Percentiles rank a stretch among this genome's conserved stretches.
phyloP scores from a whole-genome alignment of 2,888 invertebrate species.

The Standfussiana lucernea region DNA sequence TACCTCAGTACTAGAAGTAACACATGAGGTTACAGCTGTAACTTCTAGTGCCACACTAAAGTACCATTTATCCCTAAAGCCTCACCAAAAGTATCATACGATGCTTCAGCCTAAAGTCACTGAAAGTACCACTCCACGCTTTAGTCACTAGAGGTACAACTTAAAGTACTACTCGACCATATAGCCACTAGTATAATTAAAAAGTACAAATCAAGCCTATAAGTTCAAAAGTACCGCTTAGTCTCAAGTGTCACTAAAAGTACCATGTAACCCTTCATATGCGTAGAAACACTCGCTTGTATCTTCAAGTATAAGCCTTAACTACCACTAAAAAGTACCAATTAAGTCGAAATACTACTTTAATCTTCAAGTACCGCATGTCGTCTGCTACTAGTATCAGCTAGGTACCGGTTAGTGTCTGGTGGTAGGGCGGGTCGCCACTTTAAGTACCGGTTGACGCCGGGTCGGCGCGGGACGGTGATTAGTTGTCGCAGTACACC shows the following conservation, averaged over 20 bases:
- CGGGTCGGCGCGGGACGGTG: constrained; percentile 42
- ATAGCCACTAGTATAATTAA: not conserved
- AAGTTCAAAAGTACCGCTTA: not conserved
- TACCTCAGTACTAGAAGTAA: constrained; percentile 14
- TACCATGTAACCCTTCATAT: not conserved
- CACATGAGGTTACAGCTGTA: not conserved
- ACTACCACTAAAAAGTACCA: constrained; percentile 7
- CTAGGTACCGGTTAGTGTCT: constrained; percentile 35
- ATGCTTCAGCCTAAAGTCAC: not conserved
- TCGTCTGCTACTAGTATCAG: constrained; percentile 23
- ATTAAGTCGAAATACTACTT: not conserved
- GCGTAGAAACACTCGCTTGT: constrained; percentile 1
- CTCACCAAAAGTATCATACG: not conserved
- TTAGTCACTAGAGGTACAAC: not conserved
- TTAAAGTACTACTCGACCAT: not conserved
- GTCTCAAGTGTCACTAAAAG: constrained; percentile 5
- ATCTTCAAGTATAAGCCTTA: not conserved
- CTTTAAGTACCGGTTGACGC: constrained; percentile 51
- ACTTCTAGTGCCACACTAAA: not conserved
- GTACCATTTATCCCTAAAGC: constrained; percentile 17
- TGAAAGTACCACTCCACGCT: not conserved
- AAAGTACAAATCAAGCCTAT: not conserved
- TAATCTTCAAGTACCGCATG: constrained; percentile 20
- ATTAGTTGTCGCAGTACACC: constrained; percentile 88
- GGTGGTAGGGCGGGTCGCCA: constrained; percentile 29